Evolutionary conservation across 2,113 vertebrate genomes (phyloP).

Genomic region (Sinosuthora webbiana): DNA sequence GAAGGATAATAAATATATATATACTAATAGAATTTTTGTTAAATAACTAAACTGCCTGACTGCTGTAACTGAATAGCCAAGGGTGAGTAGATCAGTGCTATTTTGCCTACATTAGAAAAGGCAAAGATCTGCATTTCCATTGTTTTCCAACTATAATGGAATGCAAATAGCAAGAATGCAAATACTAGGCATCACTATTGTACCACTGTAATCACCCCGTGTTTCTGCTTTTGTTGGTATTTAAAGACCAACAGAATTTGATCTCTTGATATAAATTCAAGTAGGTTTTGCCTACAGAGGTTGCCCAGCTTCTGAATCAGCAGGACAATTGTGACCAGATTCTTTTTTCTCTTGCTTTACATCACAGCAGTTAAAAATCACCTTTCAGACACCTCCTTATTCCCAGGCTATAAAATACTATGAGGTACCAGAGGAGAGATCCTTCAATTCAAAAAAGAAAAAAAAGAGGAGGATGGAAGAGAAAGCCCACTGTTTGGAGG

Average conservation of each 20-base stretch:
- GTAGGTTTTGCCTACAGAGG: not conserved
- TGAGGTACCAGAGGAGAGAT: not conserved
- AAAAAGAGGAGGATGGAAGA: not conserved
- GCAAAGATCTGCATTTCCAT: not conserved
- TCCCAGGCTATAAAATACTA: not conserved
- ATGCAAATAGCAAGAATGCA: not conserved
- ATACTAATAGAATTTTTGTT: not conserved
- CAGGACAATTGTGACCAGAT: not conserved
- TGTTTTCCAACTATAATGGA: not conserved
- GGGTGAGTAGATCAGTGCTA: not conserved
- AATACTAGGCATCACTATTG: not conserved
- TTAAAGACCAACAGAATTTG: not conserved
- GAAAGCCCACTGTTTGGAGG: not conserved
- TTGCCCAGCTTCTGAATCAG: not conserved
- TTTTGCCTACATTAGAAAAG: not conserved
- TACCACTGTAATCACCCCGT: not conserved
- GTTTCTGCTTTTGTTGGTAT: not conserved
- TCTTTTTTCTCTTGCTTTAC: not conserved
- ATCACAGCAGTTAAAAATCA: not conserved
- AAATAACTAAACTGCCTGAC: not conserved
- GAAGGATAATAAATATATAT: not conserved
- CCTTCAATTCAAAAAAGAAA: not conserved
- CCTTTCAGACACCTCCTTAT: not conserved
- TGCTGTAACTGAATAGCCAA: not conserved
- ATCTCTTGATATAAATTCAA: not conserved